phyloP scores from a whole-genome alignment of 2,113 vertebrate species.

The Proterorhinus semilunaris region DNA sequence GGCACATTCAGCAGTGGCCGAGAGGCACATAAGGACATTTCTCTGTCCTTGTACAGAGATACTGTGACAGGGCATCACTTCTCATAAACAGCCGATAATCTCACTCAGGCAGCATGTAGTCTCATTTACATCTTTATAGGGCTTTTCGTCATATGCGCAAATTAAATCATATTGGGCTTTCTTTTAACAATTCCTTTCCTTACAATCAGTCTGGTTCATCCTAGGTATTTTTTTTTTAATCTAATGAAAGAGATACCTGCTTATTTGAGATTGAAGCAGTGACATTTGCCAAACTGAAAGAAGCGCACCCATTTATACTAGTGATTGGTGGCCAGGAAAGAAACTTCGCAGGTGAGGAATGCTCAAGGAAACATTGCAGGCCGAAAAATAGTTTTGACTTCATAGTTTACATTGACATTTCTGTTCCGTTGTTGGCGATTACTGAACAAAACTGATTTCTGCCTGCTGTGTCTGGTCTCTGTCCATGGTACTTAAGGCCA shows the following conservation, averaged over 20 bases:
- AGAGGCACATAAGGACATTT: conserved; percentile 47
- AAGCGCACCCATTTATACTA: too few relatives aligned
- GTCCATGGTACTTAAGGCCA: conserved; percentile 71
- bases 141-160: neutral
- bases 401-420: too few relatives aligned
- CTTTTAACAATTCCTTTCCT: neutral
- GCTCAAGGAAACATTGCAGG: too few relatives aligned
- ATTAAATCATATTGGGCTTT: too few relatives aligned
- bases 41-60: conserved; percentile 51
- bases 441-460: neutral
- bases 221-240: neutral
- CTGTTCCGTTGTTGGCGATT: too few relatives aligned
- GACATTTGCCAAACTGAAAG: too few relatives aligned
- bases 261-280: neutral
- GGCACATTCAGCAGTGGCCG: conserved; percentile 50
- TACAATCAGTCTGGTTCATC: neutral
- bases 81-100: neutral
- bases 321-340: too few relatives aligned
- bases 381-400: too few relatives aligned
- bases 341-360: too few relatives aligned
- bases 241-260: neutral
- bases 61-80: neutral
- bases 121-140: neutral
- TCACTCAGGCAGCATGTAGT: neutral
- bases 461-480: conserved; percentile 35